A percentile compares a stretch with the other conserved stretches of the same genome.
Conservation (phyloP, 2,888 invertebrate genomes). For the Cataglyphis livida region DNA sequence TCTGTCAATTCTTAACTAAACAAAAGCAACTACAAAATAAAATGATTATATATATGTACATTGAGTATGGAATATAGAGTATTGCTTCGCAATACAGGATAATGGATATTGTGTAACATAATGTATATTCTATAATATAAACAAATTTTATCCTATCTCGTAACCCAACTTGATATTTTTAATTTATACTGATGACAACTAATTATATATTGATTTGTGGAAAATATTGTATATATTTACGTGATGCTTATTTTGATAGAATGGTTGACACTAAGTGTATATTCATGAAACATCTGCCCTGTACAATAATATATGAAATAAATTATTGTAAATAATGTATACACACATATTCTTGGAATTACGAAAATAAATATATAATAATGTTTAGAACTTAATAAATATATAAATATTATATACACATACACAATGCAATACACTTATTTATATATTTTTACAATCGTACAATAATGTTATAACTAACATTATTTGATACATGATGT, state of each 20-base stretch:
- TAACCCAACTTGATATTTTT: conserved; percentile 19
- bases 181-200: conserved; percentile 6
- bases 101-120: background rate
- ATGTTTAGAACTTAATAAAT: background rate
- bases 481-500: conserved; percentile 51
- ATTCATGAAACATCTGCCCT: background rate
- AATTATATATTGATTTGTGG: background rate
- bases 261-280: no score
- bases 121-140: conserved; percentile 12
- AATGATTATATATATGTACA: conserved; percentile 26
- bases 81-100: background rate
- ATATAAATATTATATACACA: conserved; percentile 35
- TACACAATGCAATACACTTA: conserved; percentile 7
- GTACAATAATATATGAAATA: conserved; percentile 40
- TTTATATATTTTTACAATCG: conserved; percentile 49
- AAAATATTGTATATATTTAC: conserved; percentile 18
- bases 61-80: background rate
- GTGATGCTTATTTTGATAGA: no score
- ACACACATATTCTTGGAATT: conserved; percentile 21
- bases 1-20: conserved; percentile 93
- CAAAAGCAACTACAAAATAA: conserved; percentile 89
- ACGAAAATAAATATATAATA: conserved; percentile 6
- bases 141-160: conserved; percentile 8
- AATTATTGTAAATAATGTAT: conserved; percentile 66
- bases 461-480: conserved; percentile 39